Base-by-base conservation (phyloP, 2,888 invertebrate species). In the Diaperis boleti region DNA sequence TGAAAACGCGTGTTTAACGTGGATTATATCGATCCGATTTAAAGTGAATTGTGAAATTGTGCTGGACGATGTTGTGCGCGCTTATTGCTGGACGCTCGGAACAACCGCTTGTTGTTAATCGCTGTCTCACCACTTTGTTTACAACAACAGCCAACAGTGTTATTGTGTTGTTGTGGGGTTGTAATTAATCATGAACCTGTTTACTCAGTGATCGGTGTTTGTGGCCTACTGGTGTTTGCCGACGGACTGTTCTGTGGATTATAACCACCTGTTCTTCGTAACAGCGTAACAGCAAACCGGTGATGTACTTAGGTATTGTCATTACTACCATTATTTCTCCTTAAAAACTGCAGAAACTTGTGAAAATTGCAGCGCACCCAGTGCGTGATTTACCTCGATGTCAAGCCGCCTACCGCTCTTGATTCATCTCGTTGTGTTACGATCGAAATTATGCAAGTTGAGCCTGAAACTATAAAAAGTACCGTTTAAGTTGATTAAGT, bases 21-120 rank as follows among this genome's bases (percentile, higher is more conserved):
- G 67, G 64, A 37, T 57, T 59, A 62, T 69, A 69, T 71, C 56
- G 67, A 71, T 69, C 69, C 47, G 54, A 64, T 56, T 6, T 13
- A 29, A 33, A 54, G 54, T 54, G 54, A 54, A 54, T 41, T 31
- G 54, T 54, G 54, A 54, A 54, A 42, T 42, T 54, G 61, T 41
- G 54, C 44, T 39, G 52, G 55, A 61, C 55, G 33, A 61, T 61
- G 47, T 37, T 45, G 33, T 45, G 54, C 54, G 45, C 45, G 26
- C 26, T 26, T 26, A 26, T 52, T 17, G 50, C 44, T 47, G 47
- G 35, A 59, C 59, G 29, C 39, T 29, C 7, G 8, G 29, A 13
- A 29, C 49, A 14, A 14, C 33, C 35, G 44, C 44, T 56, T 56
- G 18, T 31, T 52, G 31, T 44, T 52, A 39, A 41, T 29, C 35